phyloP scores from a whole-genome alignment of 2,888 invertebrate genomes.

The Drosophila formosana region DNA sequence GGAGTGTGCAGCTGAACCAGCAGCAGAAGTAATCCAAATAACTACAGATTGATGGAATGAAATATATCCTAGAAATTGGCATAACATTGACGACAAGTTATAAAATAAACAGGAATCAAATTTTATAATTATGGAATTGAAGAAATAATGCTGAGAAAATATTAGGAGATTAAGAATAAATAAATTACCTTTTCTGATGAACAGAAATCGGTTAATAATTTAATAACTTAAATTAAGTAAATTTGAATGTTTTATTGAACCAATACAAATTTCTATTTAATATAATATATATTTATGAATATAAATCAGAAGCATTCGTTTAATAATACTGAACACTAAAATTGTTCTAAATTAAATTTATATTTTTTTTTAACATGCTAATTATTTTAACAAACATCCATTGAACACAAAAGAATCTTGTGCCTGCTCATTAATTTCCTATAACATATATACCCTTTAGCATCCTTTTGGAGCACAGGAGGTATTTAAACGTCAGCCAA shows the following conservation, averaged over 20 bases:
- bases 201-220: no score
- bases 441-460: slow-evolving; percentile 18
- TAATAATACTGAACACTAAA: neutral
- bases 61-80: slow-evolving; percentile 16
- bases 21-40: slow-evolving; percentile 13
- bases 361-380: neutral
- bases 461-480: neutral
- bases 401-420: neutral
- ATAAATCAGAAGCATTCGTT: no score
- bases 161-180: no score
- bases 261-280: no score
- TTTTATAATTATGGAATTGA: neutral
- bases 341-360: no score
- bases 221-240: no score
- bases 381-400: neutral
- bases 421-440: neutral
- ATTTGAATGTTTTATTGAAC: no score
- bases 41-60: neutral
- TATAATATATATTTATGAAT: no score
- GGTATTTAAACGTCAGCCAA: slow-evolving; percentile 45
- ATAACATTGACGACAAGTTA: no score
- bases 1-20: slow-evolving; percentile 58
- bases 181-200: no score
- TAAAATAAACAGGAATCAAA: no score
- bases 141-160: no score